Evolutionary conservation across 2,888 invertebrate species (phyloP), one percentile per base, ranked within the genome.

Genomic region (Amphipyra berbera): DNA sequence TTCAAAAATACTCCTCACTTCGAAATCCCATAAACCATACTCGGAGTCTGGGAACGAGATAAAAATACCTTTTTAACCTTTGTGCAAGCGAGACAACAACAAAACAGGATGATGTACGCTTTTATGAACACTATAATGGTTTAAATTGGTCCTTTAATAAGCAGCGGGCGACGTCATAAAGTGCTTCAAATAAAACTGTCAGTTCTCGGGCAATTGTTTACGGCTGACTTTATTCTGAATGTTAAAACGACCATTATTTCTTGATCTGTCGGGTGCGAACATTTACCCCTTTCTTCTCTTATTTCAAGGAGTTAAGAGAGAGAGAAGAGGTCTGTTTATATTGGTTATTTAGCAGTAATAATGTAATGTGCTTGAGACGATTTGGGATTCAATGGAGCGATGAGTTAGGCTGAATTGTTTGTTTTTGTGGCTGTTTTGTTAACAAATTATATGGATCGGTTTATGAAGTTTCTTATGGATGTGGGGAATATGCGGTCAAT

Each of bases 121-220:
- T 91, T 92, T 93, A 92, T 91, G 90, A 91, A 89, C 90, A 88
- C 88, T 88, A 89, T 93, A 94, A 93, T 94, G 93, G 93, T 91
- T 94, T 92, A 91, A 94, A 94, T 93, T 93, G 93, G 93, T 93
- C 87, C 88, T 90, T 90, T 90, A 92, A 90, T 91, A 91, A 91
- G 90, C 87, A 87, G 78, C 85, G 85, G 85, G 83, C 86, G 85
- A 88, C 87, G 88, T 89, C 89, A 88, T 90, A 90, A 90, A 90
- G 86, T 84, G 88, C 85, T 84, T 87, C 84, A 79, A 88, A 89
- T 90, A 89, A 89, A 90, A 87, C 90, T 89, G 90, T 79, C 79
- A 79, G 75, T 76, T 76, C 70, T 76, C 60, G 76, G 61, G 65
- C 78, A 78, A 78, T 78, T 78, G 78, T 78, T 78, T 78, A 79